Evolutionary conservation across 2,113 vertebrate genomes (phyloP).

Genomic region (Thermophis baileyi): DNA sequence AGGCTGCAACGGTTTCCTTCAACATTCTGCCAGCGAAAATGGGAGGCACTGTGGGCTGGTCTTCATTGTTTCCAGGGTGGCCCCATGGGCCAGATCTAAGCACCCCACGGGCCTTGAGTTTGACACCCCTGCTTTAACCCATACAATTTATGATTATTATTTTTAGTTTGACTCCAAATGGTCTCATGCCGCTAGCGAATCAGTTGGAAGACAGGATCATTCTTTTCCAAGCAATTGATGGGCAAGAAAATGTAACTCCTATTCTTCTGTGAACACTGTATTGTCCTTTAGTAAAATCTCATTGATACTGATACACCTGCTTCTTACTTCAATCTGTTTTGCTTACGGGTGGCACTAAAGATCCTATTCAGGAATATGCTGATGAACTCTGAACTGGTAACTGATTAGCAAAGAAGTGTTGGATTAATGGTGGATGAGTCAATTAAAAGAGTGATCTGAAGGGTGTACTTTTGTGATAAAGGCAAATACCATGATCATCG

Average conservation of each 20-base stretch:
- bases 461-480: neutral
- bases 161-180: slow-evolving; percentile 1
- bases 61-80: too few species aligned
- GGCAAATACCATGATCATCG: neutral
- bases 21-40: too few species aligned
- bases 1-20: too few species aligned
- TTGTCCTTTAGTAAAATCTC: neutral
- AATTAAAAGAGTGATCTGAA: neutral
- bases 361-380: neutral
- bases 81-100: too few species aligned
- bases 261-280: neutral
- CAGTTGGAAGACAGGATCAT: too few species aligned
- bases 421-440: neutral
- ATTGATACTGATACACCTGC: neutral
- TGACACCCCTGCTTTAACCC: neutral
- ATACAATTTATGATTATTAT: rapidly evolving
- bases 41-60: too few species aligned
- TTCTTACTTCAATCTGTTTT: neutral
- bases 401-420: neutral
- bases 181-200: neutral
- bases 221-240: neutral
- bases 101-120: too few species aligned
- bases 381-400: neutral
- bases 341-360: neutral
- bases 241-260: neutral